These are phyloP conservation scores for Pseudococcus jackbeardsleyi DNA, from an alignment of 2,888 invertebrate genomes.

Conservation along the genomic window DNA sequence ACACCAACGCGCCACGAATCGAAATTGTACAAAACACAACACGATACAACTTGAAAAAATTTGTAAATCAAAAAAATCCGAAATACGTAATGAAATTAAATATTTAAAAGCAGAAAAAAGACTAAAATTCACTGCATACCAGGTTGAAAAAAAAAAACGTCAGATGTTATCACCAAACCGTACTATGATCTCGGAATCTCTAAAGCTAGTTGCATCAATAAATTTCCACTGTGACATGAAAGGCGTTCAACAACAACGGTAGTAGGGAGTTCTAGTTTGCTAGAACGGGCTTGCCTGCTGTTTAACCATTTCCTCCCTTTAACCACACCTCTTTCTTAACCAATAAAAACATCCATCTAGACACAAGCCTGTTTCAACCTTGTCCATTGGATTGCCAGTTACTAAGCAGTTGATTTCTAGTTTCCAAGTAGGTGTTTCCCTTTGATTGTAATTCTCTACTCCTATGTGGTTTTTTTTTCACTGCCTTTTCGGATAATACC, in stretches of 20 bases:
- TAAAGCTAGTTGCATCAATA: slow-evolving; percentile 61
- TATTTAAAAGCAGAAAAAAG: neutral
- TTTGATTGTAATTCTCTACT: slow-evolving; percentile 57
- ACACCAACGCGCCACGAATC: neutral
- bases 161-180: slow-evolving; percentile 46
- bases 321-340: slow-evolving; percentile 2
- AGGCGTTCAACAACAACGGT: slow-evolving; percentile 40
- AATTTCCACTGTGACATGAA: slow-evolving; percentile 61
- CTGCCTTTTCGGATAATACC: slow-evolving; percentile 57
- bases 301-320: slow-evolving; percentile 35
- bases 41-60: neutral
- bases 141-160: slow-evolving; percentile 14
- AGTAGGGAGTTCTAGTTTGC: slow-evolving; percentile 59
- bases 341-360: slow-evolving; percentile 29
- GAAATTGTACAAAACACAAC: neutral
- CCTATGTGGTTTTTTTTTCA: slow-evolving; percentile 33
- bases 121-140: slow-evolving; percentile 42
- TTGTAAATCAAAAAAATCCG: neutral
- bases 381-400: slow-evolving; percentile 54
- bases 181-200: slow-evolving; percentile 60
- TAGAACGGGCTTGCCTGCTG: slow-evolving; percentile 53
- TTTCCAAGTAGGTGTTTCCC: slow-evolving; percentile 56
- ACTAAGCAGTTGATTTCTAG: slow-evolving; percentile 20
- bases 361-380: slow-evolving; percentile 35
- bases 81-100: slow-evolving; percentile 23